Base-by-base conservation (phyloP, 2,888 invertebrate genomes). In the Pachliopta kotzebuea region DNA sequence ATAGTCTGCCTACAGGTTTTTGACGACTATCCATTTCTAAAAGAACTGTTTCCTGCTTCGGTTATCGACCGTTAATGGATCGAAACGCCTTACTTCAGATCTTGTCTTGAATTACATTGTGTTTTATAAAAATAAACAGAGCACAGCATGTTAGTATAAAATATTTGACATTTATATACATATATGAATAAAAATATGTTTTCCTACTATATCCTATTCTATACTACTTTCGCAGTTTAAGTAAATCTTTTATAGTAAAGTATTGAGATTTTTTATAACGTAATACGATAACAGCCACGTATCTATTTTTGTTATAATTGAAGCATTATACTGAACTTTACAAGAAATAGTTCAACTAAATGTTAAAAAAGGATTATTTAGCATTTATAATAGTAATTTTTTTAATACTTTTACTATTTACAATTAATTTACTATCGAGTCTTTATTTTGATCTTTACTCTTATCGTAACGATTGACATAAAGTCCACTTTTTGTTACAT, bases 11-110 rank as follows among this genome's bases (percentile, higher is more conserved):
- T 21, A 42, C 29, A 45, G 45, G 54, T 45, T 63, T 62, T 58
- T 21, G 37, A 56, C 21, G 56, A 56, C 29, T 26, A 52, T 42
- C 24, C 23, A 58, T 42, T 21, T 26, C 58, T 58, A 54, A 63
- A 45, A 63, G 8, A 53, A 55, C 54, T 24, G 49, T 50, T 64
- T 64, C 60, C 63, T 64, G 56, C 63, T 50, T 55, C 60, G 56
- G 63, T 60, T 60, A 55, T 64, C 37, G 63, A 54, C 58, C 37
- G 29, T 31, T 49, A n/a, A 56, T 57, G 37, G 17, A n/a, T n/a
- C 17, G 29, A 55, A n/a, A 11, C n/a, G 45, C 45, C 55, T 52
- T 60, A 11, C 49, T 56, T 56, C 56, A 55, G 21, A 53, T 53
- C 60, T 31, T 60, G 50, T 56, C 45, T 49, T 56, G 26, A 49